These are phyloP conservation scores for Latrodectus geometricus DNA, from an alignment of 1,140 invertebrate species.

Conservation along the genomic window DNA sequence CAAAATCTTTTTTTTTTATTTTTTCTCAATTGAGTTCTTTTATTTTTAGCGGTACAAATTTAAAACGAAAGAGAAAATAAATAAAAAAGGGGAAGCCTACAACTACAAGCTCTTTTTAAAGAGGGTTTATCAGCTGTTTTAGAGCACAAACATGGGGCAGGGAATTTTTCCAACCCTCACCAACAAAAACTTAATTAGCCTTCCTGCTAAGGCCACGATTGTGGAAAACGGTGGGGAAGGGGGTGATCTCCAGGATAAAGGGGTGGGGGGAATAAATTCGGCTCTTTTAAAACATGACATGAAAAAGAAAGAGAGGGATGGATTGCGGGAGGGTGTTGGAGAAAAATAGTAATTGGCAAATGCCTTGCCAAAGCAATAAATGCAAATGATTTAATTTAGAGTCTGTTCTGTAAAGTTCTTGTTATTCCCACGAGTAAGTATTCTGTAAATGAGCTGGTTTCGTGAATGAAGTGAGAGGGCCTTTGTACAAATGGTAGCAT, in stretches of 20 bases:
- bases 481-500: slow-evolving; percentile 23
- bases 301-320: slow-evolving; percentile 28
- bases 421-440: slow-evolving; percentile 49
- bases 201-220: slow-evolving; percentile 11
- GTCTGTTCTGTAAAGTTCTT: slow-evolving; percentile 50
- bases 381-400: slow-evolving; percentile 62
- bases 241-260: not conserved
- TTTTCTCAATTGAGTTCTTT: not conserved
- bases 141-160: slow-evolving; percentile 39
- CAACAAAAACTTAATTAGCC: slow-evolving; percentile 62
- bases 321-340: slow-evolving; percentile 15
- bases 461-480: not conserved
- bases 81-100: slow-evolving; percentile 9
- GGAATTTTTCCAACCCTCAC: slow-evolving; percentile 16
- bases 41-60: slow-evolving; percentile 12
- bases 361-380: slow-evolving; percentile 61
- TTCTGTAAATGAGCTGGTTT: slow-evolving; percentile 57
- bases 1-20: slow-evolving; percentile 27
- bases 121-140: slow-evolving; percentile 61
- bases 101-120: slow-evolving; percentile 57
- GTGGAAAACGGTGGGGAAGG: not conserved
- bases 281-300: slow-evolving; percentile 58
- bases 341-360: slow-evolving; percentile 62
- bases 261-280: slow-evolving; percentile 50
- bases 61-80: slow-evolving; percentile 12